A percentile compares a stretch with the other conserved stretches of the same genome.
These are phyloP conservation scores for Hoplostethus mediterraneus DNA, from an alignment of 2,797 vertebrate species.

Conservation along the genomic window DNA sequence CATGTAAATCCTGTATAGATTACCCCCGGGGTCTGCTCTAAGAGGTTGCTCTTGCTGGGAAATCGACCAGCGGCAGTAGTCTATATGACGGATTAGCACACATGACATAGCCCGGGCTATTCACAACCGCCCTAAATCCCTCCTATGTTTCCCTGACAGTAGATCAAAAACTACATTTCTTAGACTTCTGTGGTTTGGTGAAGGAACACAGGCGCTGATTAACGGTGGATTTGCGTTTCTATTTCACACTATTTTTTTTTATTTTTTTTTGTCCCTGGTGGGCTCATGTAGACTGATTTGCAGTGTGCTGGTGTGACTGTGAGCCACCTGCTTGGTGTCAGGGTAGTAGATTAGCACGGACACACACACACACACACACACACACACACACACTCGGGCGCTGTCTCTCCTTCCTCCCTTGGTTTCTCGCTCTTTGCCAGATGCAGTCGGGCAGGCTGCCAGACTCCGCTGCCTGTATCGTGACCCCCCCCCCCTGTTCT, in stretches of 20 bases:
- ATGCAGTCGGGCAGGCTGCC: constrained; percentile 70
- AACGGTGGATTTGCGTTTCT: constrained; percentile 53
- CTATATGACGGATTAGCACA: constrained; percentile 71
- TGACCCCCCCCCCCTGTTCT: constrained; percentile 55
- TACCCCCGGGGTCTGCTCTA: constrained; percentile 46
- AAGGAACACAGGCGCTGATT: constrained; percentile 73
- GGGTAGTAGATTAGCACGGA: constrained; percentile 21
- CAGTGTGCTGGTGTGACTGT: constrained; percentile 27
- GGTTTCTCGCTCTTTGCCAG: constrained; percentile 63
- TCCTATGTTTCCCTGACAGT: constrained; percentile 55
- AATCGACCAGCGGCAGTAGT: constrained; percentile 34
- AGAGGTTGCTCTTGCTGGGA: constrained; percentile 72
- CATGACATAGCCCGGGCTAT: constrained; percentile 52
- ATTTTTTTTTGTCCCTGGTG: constrained; percentile 49
- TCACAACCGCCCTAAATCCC: constrained; percentile 54
- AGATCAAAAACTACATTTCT: constrained; percentile 66
- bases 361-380: constrained; percentile 18
- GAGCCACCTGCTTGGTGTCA: constrained; percentile 52
- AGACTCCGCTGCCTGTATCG: constrained; percentile 69
- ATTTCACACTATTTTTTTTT: constrained; percentile 34
- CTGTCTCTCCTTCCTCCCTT: constrained; percentile 18
- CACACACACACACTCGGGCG: constrained; percentile 1
- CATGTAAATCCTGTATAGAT: constrained; percentile 81
- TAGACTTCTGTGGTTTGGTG: constrained; percentile 61
- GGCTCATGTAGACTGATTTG: constrained; percentile 52